A percentile compares a stretch with the other conserved stretches of the same genome.
phyloP scores from a whole-genome alignment of 2,797 vertebrate species.

The Peromyscus nudipes region DNA sequence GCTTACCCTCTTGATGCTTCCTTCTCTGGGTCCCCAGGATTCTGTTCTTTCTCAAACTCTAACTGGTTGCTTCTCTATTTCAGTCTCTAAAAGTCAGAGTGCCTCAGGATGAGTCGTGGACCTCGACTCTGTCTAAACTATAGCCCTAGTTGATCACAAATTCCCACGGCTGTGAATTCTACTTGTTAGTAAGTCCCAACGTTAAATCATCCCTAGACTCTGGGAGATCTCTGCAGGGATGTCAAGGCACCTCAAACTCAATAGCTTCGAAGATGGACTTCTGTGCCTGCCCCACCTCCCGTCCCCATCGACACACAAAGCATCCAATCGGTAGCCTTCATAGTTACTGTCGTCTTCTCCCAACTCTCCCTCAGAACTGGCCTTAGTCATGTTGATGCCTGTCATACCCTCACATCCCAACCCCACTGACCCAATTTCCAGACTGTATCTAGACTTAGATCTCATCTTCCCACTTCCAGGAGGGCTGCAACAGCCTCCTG shows the following conservation, averaged over 20 bases:
- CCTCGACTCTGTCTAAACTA: constrained; percentile 1
- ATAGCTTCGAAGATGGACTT: not conserved
- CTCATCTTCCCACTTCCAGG: not conserved
- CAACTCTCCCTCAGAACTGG: not conserved
- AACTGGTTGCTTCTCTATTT: not conserved
- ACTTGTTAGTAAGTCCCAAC: not conserved
- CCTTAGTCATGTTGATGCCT: not conserved
- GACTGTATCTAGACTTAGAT: not conserved
- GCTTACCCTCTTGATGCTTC: not conserved
- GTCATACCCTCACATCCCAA: not conserved
- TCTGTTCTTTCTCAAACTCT: not conserved
- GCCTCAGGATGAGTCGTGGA: not conserved
- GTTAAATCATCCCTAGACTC: not conserved
- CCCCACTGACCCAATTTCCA: not conserved
- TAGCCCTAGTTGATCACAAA: not conserved
- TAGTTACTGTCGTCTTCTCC: not conserved
- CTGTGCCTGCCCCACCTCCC: not conserved
- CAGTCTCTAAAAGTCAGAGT: not conserved
- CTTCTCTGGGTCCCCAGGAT: not conserved
- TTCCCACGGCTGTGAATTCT: not conserved
- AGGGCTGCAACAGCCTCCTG: not conserved
- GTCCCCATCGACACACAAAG: not conserved
- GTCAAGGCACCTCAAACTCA: constrained; percentile 10
- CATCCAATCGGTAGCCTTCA: not conserved
- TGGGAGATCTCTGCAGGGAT: not conserved